These are phyloP conservation scores for Narcine bancroftii DNA, from an alignment of 2,113 vertebrate genomes.

Conservation along the genomic window DNA sequence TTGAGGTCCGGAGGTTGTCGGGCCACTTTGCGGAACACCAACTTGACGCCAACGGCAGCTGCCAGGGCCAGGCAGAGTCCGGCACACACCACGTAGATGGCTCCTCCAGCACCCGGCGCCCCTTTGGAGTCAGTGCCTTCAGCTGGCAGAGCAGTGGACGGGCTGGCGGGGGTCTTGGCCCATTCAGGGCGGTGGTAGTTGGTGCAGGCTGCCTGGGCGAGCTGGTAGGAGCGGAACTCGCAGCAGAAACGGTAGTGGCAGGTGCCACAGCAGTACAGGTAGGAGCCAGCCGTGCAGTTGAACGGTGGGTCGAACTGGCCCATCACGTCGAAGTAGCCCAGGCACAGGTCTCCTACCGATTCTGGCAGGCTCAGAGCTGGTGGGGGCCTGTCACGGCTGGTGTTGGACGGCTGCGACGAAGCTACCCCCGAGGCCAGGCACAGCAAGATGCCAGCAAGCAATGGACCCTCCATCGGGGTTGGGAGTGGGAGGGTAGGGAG, in stretches of 20 bases:
- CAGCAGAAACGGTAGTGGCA: slow-evolving; percentile 91
- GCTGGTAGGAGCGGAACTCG: slow-evolving; percentile 64
- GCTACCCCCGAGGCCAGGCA: no score
- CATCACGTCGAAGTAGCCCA: slow-evolving; percentile 86
- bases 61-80: slow-evolving; percentile 80
- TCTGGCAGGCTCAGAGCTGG: no score
- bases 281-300: slow-evolving; percentile 80
- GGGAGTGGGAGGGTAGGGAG: no score
- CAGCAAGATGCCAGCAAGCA: no score
- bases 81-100: slow-evolving; percentile 78
- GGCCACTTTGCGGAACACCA: slow-evolving; percentile 83
- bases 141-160: slow-evolving; percentile 49
- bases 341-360: no score
- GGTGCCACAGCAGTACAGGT: slow-evolving; percentile 78
- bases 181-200: slow-evolving; percentile 78
- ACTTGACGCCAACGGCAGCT: slow-evolving; percentile 74
- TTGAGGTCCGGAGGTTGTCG: slow-evolving; percentile 76
- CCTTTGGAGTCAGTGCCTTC: slow-evolving; percentile 54
- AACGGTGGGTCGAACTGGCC: slow-evolving; percentile 80
- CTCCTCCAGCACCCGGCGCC: slow-evolving; percentile 72
- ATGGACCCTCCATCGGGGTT: no score
- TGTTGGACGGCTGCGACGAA: no score
- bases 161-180: slow-evolving; percentile 70
- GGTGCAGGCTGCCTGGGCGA: slow-evolving; percentile 72
- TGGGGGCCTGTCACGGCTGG: no score